Base-by-base conservation (phyloP, 2,113 vertebrate genomes). In the Tupaia chinensis region DNA sequence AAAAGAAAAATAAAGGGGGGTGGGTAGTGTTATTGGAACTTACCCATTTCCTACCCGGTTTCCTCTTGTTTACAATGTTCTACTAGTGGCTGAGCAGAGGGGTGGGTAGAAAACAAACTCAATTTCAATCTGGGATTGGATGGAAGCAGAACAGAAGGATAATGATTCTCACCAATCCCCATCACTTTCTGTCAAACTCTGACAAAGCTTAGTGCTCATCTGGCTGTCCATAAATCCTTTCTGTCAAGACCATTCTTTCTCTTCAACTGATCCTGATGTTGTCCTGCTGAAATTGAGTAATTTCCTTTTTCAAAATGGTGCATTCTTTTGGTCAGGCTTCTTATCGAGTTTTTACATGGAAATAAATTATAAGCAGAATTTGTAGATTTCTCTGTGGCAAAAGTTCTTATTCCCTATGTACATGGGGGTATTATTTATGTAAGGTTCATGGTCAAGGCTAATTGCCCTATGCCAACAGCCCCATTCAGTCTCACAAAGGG, bases 341-440 rank as follows among this genome's bases (percentile, higher is more conserved):
- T 88, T 65, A 83, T 44, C 29, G 93, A 89, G 79, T 82, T 91
- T 83, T 95, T 54, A 95, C 80, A 44, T 54, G 88, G 86, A 96
- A 95, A 66, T 27, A 27, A 95, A 85, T 76, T 87, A 92, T 84
- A 82, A 82, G 74, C 58, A 27, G 22, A 85, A 66, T 88, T 77
- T 77, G 23, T 27, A 85, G 95, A 95, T 65, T n/a, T 74, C 88
- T 94, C 77, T 2, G 0, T 82, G 82, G 94, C 96, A 95, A 73
- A 96, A 90, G 94, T 95, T 63, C 81, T 95, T 89, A 72, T 91
- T 84, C 81, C 79, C 68, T 14, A 32, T 94, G 79, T 69, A 73
- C 4, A 1, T n/a, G 32, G 65, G 32, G 74, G 19, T 91, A 91
- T 86, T 86, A 95, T 79, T 74, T 69, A 82, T 61, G 60, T 70